Evolutionary conservation across 1,140 invertebrate species (phyloP), one percentile per base, ranked within the genome.

Genomic region (Gonatopus flavifemur): DNA sequence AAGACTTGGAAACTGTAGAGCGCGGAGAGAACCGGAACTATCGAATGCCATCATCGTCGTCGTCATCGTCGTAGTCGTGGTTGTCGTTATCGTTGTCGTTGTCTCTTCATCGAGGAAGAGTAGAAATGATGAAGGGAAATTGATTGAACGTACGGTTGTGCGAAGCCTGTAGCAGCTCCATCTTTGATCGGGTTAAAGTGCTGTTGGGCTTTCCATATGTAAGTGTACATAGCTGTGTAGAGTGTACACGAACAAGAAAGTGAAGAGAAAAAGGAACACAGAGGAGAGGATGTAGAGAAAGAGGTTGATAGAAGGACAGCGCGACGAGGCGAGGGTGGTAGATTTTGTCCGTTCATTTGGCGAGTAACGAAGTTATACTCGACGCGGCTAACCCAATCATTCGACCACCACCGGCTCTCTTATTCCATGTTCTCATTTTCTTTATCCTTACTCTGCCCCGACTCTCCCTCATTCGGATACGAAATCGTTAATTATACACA

Each of bases 351-450:
- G 57, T 57, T 64, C 59, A 56, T 65, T 65, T 56, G 50, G 35
- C 28, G 50, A 50, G 28, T 60, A 65, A 63, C 62, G 32, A 58
- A 65, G 57, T 65, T 66, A 63, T 35, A 56, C 37, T 40, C 52
- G 62, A 55, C 49, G 50, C 54, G 54, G 49, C 54, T 66, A 62
- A 66, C 48, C 57, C 51, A 62, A 66, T 66, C 62, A 58, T 48
- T 58, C 48, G 50, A 59, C 56, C 53, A 35, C 44, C 18, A 16
- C 16, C 19, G 3, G 7, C 19, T 21, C 45, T 18, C 24, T 30
- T 25, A 35, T 19, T 21, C 16, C 36, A 18, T 18, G 3, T 18
- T 15, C 35, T 37, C 35, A 16, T 18, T 37, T 18, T 37, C 35
- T 15, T 21, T 21, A n/a, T 21, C 12, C 33, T 45, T 22, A 24